Base-by-base conservation (phyloP, 2,797 vertebrate species). In the Sardinella longiceps region DNA sequence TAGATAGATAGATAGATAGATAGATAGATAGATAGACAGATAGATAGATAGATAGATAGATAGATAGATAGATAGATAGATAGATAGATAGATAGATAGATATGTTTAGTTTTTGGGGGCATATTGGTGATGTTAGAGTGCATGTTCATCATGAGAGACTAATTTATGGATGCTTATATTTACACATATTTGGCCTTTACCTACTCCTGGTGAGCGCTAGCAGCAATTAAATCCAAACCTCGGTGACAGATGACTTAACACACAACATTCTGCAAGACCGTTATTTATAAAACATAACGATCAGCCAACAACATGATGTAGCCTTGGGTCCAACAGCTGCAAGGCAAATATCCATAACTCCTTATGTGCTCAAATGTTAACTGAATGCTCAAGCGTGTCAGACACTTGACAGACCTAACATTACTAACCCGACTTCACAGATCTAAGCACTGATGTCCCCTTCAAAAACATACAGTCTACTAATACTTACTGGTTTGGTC, bases 211-310 rank as follows among this genome's bases (percentile, higher is more conserved):
- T 4, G 33, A 77, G 37, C 15, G 15, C 33, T 11, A 20, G 18
- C 18, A 23, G 37, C 70, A 5, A 37, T 43, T 77, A 77, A 43
- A 77, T 77, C 70, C 70, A 20, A 23, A 77, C 9, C 70, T 20
- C 23, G 23, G 4, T 23, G 30, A 39, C 33, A 77, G 70, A 43
- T 77, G 43, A 39, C 33, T 7, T 77, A 77, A 39, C 70, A 43
- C 70, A 74, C 30, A 23, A 23, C 33, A 43, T 20, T 39, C 70
- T 20, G 15, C 15, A 20, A 18, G 1, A 2, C 6, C 18, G 9
- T 7, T 77, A 77, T 77, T 77, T 77, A 77, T 77, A 23, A 77
- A 77, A 77, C 70, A 77, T 23, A 5, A 77, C 20, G 1, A 77
- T 77, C 33, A 2, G 70, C 70, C 37, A 77, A 77, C 20, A 77